Evolutionary conservation across 2,797 vertebrate species (phyloP), one percentile per base, ranked within the genome.

Genomic region (Holocentrus rufus): DNA sequence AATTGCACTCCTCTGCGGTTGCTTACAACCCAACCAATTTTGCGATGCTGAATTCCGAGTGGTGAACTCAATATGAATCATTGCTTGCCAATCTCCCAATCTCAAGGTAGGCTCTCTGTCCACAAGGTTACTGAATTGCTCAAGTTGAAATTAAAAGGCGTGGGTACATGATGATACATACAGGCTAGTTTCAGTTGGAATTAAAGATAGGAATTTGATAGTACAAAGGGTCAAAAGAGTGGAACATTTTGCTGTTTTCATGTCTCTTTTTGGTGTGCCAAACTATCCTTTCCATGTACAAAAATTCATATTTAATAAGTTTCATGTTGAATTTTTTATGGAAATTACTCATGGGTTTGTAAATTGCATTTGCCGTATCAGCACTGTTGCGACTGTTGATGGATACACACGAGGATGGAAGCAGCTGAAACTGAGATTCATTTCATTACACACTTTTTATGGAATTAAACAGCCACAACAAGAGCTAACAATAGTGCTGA

Each of bases 1-100:
- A 57, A 71, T 79, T 77, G 69, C 68, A 80, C 72, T 79, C 53
- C 58, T 11, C 66, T 57, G 9, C 69, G 23, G 65, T 10, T 39
- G 36, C 36, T 60, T 65, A 31, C 61, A 76, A 70, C 61, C 61
- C 77, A 69, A 63, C 46, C 65, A 60, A 59, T 74, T 74, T 15
- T 76, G 61, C 47, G 42, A 49, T 69, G 49, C n/a, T 72, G 34
- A 42, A 5, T 44, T 70, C 42, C n/a, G 54, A 68, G 39, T 46
- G 25, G 34, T 8, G 15, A 22, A 36, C 9, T 15, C 2, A 9
- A 68, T 46, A 64, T 53, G 72, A 76, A 23, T 71, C 34, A 76
- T 55, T 31, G 36, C 57, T 61, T 59, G 17, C 20, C n/a, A 60
- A 14, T 58, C 62, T 46, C 9, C 52, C 56, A 74, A 2, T 70